Evolutionary conservation across 1,140 invertebrate genomes (phyloP), one percentile per base, ranked within the genome.

Genomic region (Harpegnathos saltator): DNA sequence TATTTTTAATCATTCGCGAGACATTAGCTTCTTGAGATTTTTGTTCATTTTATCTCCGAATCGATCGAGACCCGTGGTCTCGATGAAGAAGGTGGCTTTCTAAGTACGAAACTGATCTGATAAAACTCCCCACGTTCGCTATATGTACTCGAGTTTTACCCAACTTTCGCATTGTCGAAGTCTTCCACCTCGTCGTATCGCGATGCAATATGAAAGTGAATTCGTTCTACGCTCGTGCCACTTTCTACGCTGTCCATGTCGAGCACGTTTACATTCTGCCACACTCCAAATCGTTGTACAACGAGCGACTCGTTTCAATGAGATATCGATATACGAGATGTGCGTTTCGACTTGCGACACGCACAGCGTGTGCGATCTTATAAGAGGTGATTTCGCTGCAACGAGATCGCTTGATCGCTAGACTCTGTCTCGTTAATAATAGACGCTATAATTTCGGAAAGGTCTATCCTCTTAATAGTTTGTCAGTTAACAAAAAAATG

Each of bases 251-350:
- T 56, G 26, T 88, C 85, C 68, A 91, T 63, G 38, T 90, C 69
- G 50, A 91, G 71, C 44, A 77, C 73, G 61, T 91, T 85, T 54
- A 92, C 86, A 59, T 90, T 90, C 82, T 92, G 91, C 85, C 89
- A 87, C 19, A 92, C 91, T 0, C 26, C 15, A 62, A 92, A 92
- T 48, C 87, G 80, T 72, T 86, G 91, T 92, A 65, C 54, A 84
- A 89, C 58, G 69, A 75, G 77, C 17, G 74, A 38, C 19, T 54
- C 50, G 29, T 68, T 78, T 78, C 50, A 44, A 54, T 65, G 52
- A 68, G 48, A 17, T 19, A 17, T 63, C 59, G 48, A 22, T 29
- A 17, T 52, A 38, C 22, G n/a, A n/a, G n/a, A 24, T 33, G 52
- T 33, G 44, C 24, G 29, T 1, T 33, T 22, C 26, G 59, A 52